Percentiles rank a stretch among this genome's conserved stretches.
Evolutionary conservation across 2,888 invertebrate species (phyloP).

Genomic region (Lasioglossum vierecki): DNA sequence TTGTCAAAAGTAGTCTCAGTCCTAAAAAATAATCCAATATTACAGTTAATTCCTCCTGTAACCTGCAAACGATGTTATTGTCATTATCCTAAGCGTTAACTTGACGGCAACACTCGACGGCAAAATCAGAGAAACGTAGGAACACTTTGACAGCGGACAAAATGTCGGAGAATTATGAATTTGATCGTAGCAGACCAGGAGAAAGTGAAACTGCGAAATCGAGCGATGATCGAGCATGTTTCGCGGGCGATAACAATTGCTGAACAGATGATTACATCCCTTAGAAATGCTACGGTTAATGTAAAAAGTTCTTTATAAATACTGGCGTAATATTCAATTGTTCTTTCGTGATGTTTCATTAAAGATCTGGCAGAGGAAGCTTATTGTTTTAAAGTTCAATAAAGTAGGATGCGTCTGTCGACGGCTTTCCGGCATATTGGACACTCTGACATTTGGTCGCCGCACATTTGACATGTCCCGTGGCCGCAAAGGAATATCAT

Average conservation of each 20-base stretch:
- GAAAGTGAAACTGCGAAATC: not conserved
- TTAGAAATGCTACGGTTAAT: not conserved
- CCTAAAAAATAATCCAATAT: conserved; percentile 39
- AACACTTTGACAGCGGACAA: not conserved
- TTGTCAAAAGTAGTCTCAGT: not conserved
- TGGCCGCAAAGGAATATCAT: conserved; percentile 99
- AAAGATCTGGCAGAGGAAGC: conserved; percentile 16
- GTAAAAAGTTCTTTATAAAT: not conserved
- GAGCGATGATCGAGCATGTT: not conserved
- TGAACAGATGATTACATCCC: not conserved
- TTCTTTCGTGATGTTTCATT: conserved; percentile 3
- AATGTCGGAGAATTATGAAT: not conserved
- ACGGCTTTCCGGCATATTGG: conserved; percentile 99
- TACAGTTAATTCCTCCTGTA: not conserved
- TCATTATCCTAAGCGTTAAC: not conserved
- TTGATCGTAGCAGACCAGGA: not conserved
- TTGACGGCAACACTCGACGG: not conserved
- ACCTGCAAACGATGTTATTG: not conserved
- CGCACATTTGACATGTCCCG: conserved; percentile 99
- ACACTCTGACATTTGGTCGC: conserved; percentile 98
- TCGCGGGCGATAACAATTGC: not conserved
- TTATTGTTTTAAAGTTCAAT: conserved; percentile 84
- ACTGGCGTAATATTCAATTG: conserved; percentile 60
- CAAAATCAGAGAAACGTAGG: not conserved
- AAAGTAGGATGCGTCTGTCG: conserved; percentile 97